A percentile compares a stretch with the other conserved stretches of the same genome.
These are phyloP conservation scores for Pycnomerus fuliginosus DNA, from an alignment of 2,888 invertebrate genomes.

Conservation along the genomic window DNA sequence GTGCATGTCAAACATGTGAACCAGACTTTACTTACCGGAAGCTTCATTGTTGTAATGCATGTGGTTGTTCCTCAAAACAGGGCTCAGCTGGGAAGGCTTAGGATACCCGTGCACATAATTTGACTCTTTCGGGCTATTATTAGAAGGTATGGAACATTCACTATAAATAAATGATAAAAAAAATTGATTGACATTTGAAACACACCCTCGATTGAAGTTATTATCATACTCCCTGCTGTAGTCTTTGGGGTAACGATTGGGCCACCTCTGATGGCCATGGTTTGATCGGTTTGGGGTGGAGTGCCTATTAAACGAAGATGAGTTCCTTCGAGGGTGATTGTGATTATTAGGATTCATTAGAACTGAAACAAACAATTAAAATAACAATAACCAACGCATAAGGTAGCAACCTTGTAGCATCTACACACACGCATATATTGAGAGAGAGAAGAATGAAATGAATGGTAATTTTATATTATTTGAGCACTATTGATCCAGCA, in stretches of 20 bases:
- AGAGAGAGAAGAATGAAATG: too few species aligned
- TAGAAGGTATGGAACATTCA: conserved; percentile 49
- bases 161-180: conserved; percentile 30
- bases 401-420: too few species aligned
- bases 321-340: conserved; percentile 49
- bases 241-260: conserved; percentile 51
- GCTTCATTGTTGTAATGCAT: conserved; percentile 48
- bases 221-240: conserved; percentile 51
- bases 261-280: conserved; percentile 50
- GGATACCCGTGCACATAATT: conserved; percentile 50
- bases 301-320: conserved; percentile 50
- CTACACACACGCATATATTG: too few species aligned
- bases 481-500: too few species aligned
- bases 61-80: conserved; percentile 47
- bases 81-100: conserved; percentile 51
- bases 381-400: not conserved
- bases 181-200: conserved; percentile 4
- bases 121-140: conserved; percentile 49
- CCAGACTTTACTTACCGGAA: conserved; percentile 37
- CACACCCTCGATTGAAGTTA: conserved; percentile 50
- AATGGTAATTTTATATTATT: too few species aligned
- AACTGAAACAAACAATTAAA: too few species aligned
- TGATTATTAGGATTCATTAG: conserved; percentile 52
- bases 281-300: conserved; percentile 46
- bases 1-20: too few species aligned